These are phyloP conservation scores for Anthoscopus minutus DNA, from an alignment of 2,113 vertebrate species.

Conservation along the genomic window DNA sequence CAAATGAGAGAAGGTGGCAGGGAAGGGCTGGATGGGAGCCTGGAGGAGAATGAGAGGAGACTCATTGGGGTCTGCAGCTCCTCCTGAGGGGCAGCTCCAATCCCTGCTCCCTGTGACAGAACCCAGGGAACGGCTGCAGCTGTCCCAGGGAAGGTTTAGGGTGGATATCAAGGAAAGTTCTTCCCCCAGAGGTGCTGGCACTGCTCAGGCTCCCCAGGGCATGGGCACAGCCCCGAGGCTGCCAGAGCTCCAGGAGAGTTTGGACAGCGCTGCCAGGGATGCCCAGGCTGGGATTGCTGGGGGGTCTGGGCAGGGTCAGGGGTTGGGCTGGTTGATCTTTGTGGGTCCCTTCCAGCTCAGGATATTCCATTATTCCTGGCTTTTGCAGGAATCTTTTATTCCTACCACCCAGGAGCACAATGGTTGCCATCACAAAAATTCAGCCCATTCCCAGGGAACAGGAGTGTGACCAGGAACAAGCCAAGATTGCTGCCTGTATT, in stretches of 20 bases:
- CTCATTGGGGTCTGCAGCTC: neutral
- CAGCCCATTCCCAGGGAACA: neutral
- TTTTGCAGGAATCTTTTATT: neutral
- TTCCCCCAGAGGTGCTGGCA: neutral
- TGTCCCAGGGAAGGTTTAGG: neutral
- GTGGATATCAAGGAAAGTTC: neutral
- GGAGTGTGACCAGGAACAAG: neutral
- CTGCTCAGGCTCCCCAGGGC: neutral
- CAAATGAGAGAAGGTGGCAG: neutral
- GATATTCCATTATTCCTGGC: neutral
- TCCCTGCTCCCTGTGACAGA: neutral
- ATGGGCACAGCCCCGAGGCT: neutral
- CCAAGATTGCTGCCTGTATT: neutral
- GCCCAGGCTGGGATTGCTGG: neutral
- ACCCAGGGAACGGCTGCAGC: neutral
- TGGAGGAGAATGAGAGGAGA: no score
- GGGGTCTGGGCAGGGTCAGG: neutral
- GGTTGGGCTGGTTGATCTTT: no score
- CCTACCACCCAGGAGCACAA: neutral
- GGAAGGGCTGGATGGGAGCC: neutral
- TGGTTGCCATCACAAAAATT: neutral
- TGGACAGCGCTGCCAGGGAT: rapidly evolving
- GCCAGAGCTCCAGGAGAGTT: neutral
- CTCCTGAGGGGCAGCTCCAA: neutral
- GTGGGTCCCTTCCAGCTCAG: neutral